Evolutionary conservation across 2,888 invertebrate species (phyloP).

Genomic region (Ennomos fuscantarius): DNA sequence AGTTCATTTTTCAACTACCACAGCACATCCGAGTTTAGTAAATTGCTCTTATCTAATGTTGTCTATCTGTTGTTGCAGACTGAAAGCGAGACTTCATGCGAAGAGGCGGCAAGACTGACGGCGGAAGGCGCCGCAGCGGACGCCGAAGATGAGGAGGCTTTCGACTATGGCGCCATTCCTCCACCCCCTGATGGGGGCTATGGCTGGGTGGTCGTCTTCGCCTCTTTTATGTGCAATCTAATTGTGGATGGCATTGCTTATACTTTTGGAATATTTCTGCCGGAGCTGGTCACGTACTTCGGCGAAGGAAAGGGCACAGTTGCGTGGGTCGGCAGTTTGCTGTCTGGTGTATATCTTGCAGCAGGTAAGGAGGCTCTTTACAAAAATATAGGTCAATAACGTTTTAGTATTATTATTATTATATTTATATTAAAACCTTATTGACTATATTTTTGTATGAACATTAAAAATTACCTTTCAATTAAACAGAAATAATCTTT

Average conservation of each 20-base stretch:
- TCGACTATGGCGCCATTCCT: constrained; percentile 91
- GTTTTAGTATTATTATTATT: too few relatives aligned
- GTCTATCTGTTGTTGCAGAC: constrained; percentile 85
- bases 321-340: constrained; percentile 97
- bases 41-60: not conserved
- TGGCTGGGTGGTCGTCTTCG: constrained; percentile 97
- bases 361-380: constrained; percentile 88
- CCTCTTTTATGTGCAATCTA: constrained; percentile 98
- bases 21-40: too few relatives aligned
- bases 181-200: constrained; percentile 96
- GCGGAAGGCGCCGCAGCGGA: constrained; percentile 85
- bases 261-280: constrained; percentile 97
- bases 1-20: too few relatives aligned
- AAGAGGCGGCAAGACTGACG: constrained; percentile 92
- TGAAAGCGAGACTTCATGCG: constrained; percentile 94
- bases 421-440: too few relatives aligned
- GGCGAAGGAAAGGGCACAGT: constrained; percentile 94
- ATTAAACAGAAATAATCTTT: too few relatives aligned
- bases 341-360: constrained; percentile 97
- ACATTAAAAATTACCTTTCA: too few relatives aligned
- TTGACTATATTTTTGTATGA: too few relatives aligned
- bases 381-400: too few relatives aligned
- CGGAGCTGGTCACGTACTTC: constrained; percentile 92
- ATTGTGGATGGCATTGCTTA: constrained; percentile 99
- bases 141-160: constrained; percentile 86